phyloP scores from a whole-genome alignment of 2,888 invertebrate species.

The Philereme vetulata region DNA sequence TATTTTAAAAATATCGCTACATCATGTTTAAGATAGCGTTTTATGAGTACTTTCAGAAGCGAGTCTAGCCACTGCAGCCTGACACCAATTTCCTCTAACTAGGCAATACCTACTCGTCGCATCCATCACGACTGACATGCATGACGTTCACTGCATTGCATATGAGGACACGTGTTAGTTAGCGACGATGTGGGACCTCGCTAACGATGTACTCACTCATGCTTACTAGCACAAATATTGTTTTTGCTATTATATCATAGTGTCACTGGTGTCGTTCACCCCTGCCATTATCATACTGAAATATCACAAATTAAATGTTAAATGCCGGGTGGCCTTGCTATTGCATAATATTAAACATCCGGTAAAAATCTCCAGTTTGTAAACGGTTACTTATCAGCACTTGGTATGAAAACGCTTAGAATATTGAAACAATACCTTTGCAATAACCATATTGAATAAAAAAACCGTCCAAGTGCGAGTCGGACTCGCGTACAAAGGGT shows the following conservation, averaged over 20 bases:
- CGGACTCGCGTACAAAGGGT: too few species aligned
- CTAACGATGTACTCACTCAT: constrained; percentile 60
- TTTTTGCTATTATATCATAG: constrained; percentile 31
- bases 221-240: constrained; percentile 25
- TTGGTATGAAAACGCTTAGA: too few species aligned
- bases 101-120: constrained; percentile 60
- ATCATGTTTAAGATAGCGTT: too few species aligned
- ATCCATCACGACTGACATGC: constrained; percentile 52
- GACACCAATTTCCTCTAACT: constrained; percentile 50
- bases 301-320: neutral
- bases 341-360: too few species aligned
- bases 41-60: constrained; percentile 14
- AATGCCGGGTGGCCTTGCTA: too few species aligned
- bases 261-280: constrained; percentile 21
- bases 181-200: constrained; percentile 54
- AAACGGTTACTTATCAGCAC: too few species aligned
- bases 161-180: constrained; percentile 59
- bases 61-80: constrained; percentile 9
- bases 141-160: constrained; percentile 58
- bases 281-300: neutral
- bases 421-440: too few species aligned
- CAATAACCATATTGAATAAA: too few species aligned
- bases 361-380: too few species aligned
- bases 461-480: too few species aligned
- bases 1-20: too few species aligned